phyloP scores from a whole-genome alignment of 2,113 vertebrate genomes.

The Oreamnos americanus region DNA sequence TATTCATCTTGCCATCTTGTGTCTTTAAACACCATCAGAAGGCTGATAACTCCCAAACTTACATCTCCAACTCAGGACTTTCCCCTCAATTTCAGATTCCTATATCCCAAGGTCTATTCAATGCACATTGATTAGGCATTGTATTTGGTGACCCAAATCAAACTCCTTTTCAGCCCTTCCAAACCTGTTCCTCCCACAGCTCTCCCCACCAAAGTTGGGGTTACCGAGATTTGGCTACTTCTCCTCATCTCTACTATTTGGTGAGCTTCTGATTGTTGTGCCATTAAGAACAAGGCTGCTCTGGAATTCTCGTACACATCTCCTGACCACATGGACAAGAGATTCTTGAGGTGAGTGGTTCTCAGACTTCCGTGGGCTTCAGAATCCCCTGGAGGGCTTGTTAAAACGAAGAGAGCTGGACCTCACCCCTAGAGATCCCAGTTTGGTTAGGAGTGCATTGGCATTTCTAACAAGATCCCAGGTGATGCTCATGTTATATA shows the following conservation, averaged over 20 bases:
- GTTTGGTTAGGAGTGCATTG: neutral
- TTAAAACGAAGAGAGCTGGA: neutral
- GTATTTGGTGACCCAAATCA: neutral
- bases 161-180: neutral
- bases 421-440: neutral
- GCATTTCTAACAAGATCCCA: neutral
- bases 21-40: neutral
- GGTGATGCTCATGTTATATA: neutral
- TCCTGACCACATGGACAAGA: neutral
- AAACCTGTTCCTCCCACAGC: neutral
- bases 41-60: neutral
- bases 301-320: neutral
- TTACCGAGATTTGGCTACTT: neutral
- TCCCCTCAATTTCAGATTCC: neutral
- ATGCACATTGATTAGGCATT: neutral
- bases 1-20: neutral
- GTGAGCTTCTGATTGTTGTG: neutral
- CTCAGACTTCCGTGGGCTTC: neutral
- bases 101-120: neutral
- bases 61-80: neutral
- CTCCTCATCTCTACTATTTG: neutral
- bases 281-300: neutral
- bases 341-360: neutral
- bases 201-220: neutral
- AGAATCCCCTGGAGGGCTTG: neutral